Percentiles rank a stretch among this genome's conserved stretches.
Evolutionary conservation across 1,140 invertebrate species (phyloP).

Genomic region (Euwallacea similis): DNA sequence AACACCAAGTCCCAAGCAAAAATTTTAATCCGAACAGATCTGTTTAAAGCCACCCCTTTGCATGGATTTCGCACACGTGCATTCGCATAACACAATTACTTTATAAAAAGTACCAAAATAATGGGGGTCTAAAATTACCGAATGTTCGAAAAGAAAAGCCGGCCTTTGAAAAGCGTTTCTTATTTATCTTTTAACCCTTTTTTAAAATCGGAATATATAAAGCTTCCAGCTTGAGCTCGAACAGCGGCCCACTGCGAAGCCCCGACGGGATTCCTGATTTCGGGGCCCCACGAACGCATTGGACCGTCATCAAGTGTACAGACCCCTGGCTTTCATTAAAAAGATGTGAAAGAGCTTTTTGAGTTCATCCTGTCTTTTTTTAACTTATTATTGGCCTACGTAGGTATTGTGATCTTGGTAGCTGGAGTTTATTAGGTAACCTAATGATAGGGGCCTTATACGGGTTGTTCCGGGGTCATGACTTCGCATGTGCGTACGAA

Average conservation of each 20-base stretch:
- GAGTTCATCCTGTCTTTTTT: no score
- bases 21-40: constrained; percentile 27
- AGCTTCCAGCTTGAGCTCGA: constrained; percentile 21
- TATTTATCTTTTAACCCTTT: constrained; percentile 40
- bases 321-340: no score
- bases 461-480: no score
- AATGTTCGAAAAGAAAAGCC: constrained; percentile 31
- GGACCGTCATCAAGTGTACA: no score
- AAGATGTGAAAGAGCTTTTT: no score
- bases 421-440: no score
- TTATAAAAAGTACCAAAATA: constrained; percentile 34
- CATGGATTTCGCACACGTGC: constrained; percentile 31
- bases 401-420: no score
- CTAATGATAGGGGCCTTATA: no score
- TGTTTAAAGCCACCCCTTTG: constrained; percentile 22
- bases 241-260: constrained; percentile 2
- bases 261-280: no score
- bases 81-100: constrained; percentile 32
- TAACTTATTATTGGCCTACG: no score
- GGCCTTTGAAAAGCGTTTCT: constrained; percentile 28
- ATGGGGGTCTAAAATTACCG: constrained; percentile 37
- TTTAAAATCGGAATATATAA: constrained; percentile 37
- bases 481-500: no score
- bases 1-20: constrained; percentile 6
- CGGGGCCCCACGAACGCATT: no score